These are phyloP conservation scores for Platycnemis pennipes DNA, from an alignment of 2,888 invertebrate genomes.

Conservation along the genomic window DNA sequence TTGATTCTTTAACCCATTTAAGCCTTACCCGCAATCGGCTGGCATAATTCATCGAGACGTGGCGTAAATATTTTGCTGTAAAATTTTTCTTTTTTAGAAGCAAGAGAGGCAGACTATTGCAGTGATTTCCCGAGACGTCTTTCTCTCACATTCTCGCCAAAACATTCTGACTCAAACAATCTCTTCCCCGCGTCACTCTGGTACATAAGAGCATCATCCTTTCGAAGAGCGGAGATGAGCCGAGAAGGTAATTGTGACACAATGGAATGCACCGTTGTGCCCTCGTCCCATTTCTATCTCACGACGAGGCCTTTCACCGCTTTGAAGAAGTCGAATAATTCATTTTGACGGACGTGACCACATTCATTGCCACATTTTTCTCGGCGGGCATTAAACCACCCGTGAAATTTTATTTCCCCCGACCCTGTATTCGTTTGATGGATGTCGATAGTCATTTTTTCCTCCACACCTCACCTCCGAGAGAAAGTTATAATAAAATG, in stretches of 20 bases:
- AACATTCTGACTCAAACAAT: not conserved
- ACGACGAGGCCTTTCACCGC: conserved; percentile 43
- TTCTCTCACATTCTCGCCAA: not conserved
- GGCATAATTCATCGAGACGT: not conserved
- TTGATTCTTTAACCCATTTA: too few relatives aligned
- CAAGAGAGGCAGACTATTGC: not conserved
- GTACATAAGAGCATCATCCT: not conserved
- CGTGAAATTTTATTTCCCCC: not conserved
- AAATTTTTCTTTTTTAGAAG: not conserved
- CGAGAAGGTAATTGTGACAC: conserved; percentile 22
- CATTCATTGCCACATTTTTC: conserved; percentile 39
- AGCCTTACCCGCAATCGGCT: not conserved
- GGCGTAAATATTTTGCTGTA: not conserved
- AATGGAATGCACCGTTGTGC: not conserved
- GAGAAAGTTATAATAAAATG: conserved; percentile 49
- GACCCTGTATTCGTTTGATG: not conserved
- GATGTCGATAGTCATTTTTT: not conserved
- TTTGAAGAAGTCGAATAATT: conserved; percentile 4
- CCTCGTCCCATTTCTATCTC: conserved; percentile 50
- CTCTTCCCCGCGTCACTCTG: not conserved
- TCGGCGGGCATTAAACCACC: not conserved
- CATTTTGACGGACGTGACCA: conserved; percentile 56
- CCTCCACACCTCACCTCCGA: not conserved
- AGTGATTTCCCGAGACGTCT: not conserved
- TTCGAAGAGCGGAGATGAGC: conserved; percentile 30